Evolutionary conservation across 2,113 vertebrate species (phyloP).

Genomic region (Thomomys bottae): DNA sequence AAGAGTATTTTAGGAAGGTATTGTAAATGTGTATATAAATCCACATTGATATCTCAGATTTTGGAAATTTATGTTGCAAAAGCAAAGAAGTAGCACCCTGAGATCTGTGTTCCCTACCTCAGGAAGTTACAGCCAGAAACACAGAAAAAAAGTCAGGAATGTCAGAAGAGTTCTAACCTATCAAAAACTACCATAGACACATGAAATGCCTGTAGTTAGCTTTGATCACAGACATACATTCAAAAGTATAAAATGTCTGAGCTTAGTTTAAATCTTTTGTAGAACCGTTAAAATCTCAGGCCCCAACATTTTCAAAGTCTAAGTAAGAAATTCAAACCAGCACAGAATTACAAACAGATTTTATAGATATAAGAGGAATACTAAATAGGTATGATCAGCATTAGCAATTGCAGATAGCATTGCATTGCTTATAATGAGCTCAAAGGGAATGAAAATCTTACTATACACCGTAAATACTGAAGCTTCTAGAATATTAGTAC

Average conservation of each 20-base stretch:
- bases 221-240: background rate
- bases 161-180: background rate
- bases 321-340: slow-evolving; percentile 13
- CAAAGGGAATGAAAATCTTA: background rate
- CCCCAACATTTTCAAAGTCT: slow-evolving; percentile 7
- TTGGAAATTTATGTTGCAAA: slow-evolving; percentile 39
- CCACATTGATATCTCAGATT: background rate
- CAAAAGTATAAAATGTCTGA: background rate
- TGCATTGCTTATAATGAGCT: background rate
- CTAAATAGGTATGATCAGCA: slow-evolving; percentile 5
- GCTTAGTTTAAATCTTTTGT: slow-evolving; percentile 13
- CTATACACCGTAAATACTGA: slow-evolving; percentile 7
- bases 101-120: background rate
- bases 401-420: slow-evolving; percentile 38
- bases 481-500: slow-evolving; percentile 6
- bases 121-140: slow-evolving; percentile 19
- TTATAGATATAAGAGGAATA: slow-evolving; percentile 17
- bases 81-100: background rate
- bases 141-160: slow-evolving; percentile 1
- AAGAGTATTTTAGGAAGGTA: slow-evolving; percentile 51
- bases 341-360: background rate
- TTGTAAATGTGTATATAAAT: slow-evolving; percentile 18
- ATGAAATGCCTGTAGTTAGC: background rate
- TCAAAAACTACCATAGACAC: background rate
- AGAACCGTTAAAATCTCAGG: background rate